Base-by-base conservation (phyloP, 2,113 vertebrate species). In the Thryonomys swinderianus region DNA sequence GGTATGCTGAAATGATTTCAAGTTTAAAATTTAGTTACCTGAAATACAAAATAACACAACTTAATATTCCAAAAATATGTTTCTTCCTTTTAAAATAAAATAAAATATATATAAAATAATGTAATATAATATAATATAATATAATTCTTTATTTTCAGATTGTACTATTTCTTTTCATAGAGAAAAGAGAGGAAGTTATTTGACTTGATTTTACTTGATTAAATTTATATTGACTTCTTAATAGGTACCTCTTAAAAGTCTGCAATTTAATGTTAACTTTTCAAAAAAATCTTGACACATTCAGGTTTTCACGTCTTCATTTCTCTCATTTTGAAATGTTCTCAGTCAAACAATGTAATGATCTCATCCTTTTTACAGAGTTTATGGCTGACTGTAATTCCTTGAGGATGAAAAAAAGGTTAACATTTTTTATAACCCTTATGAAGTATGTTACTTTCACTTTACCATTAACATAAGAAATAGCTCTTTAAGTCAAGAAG, bases 401-500 rank as follows among this genome's bases (percentile, higher is more conserved):
- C 86, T 96, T 84, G 80, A 93, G 86, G 37, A 64, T 85, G 78
- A 90, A 96, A 96, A 86, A 91, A 91, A 94, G 66, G 80, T 94
- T 96, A 96, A 89, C 62, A 27, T 93, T 91, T 96, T 96, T 95
- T 94, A 95, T 87, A 91, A 78, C 37, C 71, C 32, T 42, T 94
- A 67, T 96, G 89, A 97, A 91, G 74, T 95, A 97, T 95, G 84
- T 76, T 95, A 90, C 84, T 95, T 96, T 88, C 76, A 93, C 90
- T 93, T 84, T 96, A 93, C 71, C 89, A 95, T 96, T 97, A 96
- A 87, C 45, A 67, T 96, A 97, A 96, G 89, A 97, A 96, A 96
- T 94, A 78, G 67, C 87, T 96, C 79, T 87, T 88, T 91, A 95
- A 96, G 64, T 91, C 80, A 96, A 86, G 80, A 90, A 91, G 93